Conservation (phyloP, 1,140 invertebrate species). For the Akabosia matsudoensis region DNA sequence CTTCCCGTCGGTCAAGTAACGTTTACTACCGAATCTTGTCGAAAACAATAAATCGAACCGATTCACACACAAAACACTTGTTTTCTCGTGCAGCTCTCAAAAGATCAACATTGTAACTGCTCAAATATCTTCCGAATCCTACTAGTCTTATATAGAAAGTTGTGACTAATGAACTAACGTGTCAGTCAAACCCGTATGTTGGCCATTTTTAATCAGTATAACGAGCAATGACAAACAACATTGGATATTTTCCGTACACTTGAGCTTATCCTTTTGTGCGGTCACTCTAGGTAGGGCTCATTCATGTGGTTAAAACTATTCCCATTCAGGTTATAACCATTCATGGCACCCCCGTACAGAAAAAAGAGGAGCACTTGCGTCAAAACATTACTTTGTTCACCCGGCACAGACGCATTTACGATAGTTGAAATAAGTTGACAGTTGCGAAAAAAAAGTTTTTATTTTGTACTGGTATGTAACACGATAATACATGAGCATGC, state of each 20-base stretch:
- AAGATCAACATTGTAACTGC: background rate
- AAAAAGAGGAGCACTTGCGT: too few relatives aligned
- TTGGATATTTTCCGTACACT: too few relatives aligned
- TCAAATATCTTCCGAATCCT: background rate
- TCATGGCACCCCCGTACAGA: too few relatives aligned
- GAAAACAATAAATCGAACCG: too few relatives aligned
- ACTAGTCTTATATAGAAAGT: background rate
- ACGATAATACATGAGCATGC: too few relatives aligned
- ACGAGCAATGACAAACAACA: background rate
- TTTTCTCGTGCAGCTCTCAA: background rate
- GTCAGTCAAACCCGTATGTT: background rate
- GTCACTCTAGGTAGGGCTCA: background rate
- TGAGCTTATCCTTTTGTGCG: too few relatives aligned
- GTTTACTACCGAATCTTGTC: too few relatives aligned
- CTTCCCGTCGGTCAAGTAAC: too few relatives aligned
- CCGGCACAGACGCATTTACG: background rate
- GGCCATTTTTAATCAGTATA: background rate
- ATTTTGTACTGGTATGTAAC: too few relatives aligned
- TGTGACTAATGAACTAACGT: background rate
- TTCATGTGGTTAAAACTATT: too few relatives aligned
- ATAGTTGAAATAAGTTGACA: background rate
- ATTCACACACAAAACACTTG: background rate
- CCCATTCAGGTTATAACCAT: too few relatives aligned
- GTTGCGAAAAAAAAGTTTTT: background rate
- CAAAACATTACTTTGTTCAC: background rate